A percentile compares a stretch with the other conserved stretches of the same genome.
Conservation (phyloP, 2,113 vertebrate genomes). For the Condylura cristata region DNA sequence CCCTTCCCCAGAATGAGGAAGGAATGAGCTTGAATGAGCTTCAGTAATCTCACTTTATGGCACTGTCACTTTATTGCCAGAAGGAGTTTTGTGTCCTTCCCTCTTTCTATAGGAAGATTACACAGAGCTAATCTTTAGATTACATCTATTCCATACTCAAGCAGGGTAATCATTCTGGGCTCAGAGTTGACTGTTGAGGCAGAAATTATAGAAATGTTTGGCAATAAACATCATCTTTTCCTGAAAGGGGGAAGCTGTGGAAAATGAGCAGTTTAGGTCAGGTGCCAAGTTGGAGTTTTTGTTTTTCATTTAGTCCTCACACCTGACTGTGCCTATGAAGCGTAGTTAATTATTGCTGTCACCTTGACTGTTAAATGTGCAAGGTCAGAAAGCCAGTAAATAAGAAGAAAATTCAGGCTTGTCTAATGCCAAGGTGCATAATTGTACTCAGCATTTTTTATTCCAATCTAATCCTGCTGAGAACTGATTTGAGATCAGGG, state of each 20-base stretch:
- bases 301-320: not conserved
- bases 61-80: not conserved
- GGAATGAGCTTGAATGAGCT: not conserved
- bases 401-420: slow-evolving; percentile 14
- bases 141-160: not conserved
- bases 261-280: not conserved
- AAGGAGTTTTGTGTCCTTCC: not conserved
- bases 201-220: slow-evolving; percentile 6
- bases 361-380: not conserved
- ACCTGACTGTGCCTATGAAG: not conserved
- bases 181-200: not conserved
- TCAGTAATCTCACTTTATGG: not conserved
- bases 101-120: not conserved
- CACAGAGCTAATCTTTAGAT: not conserved
- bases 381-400: slow-evolving; percentile 7
- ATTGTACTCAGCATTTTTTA: not conserved
- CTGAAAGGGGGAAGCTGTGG: not conserved
- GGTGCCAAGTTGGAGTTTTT: not conserved
- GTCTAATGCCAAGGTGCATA: not conserved
- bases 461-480: not conserved
- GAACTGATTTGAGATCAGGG: not conserved
- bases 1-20: not conserved
- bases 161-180: not conserved
- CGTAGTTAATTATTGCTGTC: not conserved
- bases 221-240: not conserved